Evolutionary conservation across 2,888 invertebrate species (phyloP).

Genomic region (Tachina fera): DNA sequence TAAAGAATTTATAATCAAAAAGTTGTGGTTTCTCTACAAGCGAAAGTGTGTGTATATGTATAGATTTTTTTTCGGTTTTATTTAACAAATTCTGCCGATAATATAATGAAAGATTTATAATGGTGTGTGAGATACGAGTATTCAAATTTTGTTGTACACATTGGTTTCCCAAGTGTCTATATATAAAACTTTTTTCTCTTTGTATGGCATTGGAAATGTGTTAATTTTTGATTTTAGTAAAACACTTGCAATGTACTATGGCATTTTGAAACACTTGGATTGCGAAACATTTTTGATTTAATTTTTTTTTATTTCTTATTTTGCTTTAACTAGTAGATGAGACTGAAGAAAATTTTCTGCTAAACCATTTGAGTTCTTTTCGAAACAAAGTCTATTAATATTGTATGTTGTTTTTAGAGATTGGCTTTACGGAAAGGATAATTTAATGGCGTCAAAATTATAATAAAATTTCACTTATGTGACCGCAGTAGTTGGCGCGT

Average conservation of each 20-base stretch:
- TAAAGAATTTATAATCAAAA: slow-evolving; percentile 39
- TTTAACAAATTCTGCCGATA: slow-evolving; percentile 34
- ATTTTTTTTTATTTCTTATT: neutral
- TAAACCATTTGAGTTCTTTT: neutral
- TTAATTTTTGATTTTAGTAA: slow-evolving; percentile 27
- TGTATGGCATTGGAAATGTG: slow-evolving; percentile 26
- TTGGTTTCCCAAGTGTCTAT: slow-evolving; percentile 4
- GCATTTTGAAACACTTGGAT: slow-evolving; percentile 4
- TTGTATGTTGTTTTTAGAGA: neutral
- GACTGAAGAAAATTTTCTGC: neutral
- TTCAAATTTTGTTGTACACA: slow-evolving; percentile 10
- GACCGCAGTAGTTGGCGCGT: too few relatives aligned
- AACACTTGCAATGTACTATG: neutral
- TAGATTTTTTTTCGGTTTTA: neutral
- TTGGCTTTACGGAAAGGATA: too few relatives aligned
- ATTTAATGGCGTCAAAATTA: too few relatives aligned
- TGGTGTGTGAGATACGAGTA: slow-evolving; percentile 26
- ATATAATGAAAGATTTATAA: slow-evolving; percentile 15
- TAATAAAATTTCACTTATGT: too few relatives aligned
- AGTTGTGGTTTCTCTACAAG: slow-evolving; percentile 18
- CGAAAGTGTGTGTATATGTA: slow-evolving; percentile 16
- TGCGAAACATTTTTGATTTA: neutral
- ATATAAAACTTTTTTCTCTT: slow-evolving; percentile 10
- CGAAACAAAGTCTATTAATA: neutral
- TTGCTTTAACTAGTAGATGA: neutral